These are phyloP conservation scores for Trileptium ribeirensis DNA, from an alignment of 2,888 invertebrate genomes.

Conservation along the genomic window DNA sequence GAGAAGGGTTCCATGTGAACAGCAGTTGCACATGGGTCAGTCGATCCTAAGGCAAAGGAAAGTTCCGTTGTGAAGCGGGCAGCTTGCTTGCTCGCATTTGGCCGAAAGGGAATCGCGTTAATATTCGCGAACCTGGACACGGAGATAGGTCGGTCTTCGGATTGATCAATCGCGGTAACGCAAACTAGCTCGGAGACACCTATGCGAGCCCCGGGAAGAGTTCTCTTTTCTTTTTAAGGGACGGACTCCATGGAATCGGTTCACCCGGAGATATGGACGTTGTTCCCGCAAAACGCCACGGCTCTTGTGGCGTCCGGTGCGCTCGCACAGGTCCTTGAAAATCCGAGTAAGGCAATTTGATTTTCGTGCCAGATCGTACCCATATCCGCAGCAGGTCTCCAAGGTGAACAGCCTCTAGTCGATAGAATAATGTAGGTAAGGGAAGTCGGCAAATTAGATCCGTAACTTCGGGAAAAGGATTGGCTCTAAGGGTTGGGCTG, in stretches of 20 bases:
- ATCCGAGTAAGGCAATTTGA: slow-evolving; percentile 52
- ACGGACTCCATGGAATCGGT: slow-evolving; percentile 54
- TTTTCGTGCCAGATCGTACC: slow-evolving; percentile 60
- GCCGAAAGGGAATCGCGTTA: too few relatives aligned
- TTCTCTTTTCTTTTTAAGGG: slow-evolving; percentile 55
- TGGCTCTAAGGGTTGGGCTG: too few relatives aligned
- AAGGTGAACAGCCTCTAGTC: too few relatives aligned
- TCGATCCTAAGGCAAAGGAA: slow-evolving; percentile 52
- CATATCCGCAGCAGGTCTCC: too few relatives aligned
- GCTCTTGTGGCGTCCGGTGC: slow-evolving; percentile 51
- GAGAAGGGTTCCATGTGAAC: slow-evolving; percentile 61
- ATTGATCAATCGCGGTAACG: slow-evolving; percentile 45
- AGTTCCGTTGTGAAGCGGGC: too few relatives aligned
- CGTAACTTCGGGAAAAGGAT: too few relatives aligned
- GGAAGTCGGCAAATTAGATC: too few relatives aligned
- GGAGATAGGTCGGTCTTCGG: slow-evolving; percentile 25
- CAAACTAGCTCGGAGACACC: slow-evolving; percentile 52
- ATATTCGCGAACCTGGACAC: too few relatives aligned
- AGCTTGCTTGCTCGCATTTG: too few relatives aligned
- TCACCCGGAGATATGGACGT: slow-evolving; percentile 54
- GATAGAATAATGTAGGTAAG: too few relatives aligned
- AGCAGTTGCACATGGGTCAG: slow-evolving; percentile 54
- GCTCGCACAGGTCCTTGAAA: slow-evolving; percentile 53
- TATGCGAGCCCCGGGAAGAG: slow-evolving; percentile 52
- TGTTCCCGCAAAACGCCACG: slow-evolving; percentile 53